Conservation (phyloP, 1,140 invertebrate genomes). For the Drosophila tristis region DNA sequence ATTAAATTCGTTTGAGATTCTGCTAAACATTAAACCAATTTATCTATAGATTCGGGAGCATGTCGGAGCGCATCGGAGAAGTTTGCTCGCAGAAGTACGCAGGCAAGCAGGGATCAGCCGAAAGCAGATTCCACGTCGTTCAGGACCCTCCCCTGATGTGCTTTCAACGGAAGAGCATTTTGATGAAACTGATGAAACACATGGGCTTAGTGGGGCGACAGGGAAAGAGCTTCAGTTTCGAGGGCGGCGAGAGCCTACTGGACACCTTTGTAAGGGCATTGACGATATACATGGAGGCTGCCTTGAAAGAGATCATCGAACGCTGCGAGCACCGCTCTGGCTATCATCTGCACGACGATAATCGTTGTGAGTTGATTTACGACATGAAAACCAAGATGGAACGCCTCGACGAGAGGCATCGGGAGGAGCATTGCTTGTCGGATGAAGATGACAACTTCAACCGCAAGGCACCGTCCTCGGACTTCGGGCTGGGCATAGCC, state of each 20-base stretch:
- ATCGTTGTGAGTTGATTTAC: constrained; percentile 16
- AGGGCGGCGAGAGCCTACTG: constrained; percentile 8
- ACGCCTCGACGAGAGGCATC: constrained; percentile 49
- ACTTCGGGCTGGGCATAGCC: not conserved
- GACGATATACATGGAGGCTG: constrained; percentile 52
- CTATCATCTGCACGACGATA: constrained; percentile 34
- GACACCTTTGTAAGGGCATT: constrained; percentile 44
- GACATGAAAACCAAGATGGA: constrained; percentile 43
- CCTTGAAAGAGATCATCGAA: constrained; percentile 15
- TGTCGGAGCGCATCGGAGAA: too few relatives aligned
- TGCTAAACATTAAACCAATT: too few relatives aligned
- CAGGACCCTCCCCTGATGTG: not conserved
- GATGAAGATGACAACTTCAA: constrained; percentile 38
- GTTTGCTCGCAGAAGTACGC: too few relatives aligned
- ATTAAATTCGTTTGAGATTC: not conserved
- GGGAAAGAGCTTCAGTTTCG: not conserved
- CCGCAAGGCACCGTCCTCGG: constrained; percentile 8
- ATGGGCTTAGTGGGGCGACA: not conserved
- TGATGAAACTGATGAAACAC: constrained; percentile 20
- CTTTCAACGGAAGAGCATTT: constrained; percentile 35
- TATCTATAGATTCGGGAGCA: too few relatives aligned
- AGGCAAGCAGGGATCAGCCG: too few relatives aligned
- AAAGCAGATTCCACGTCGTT: too few relatives aligned
- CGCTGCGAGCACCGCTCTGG: constrained; percentile 44
- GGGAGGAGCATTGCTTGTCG: constrained; percentile 29